Conservation (phyloP, 1,140 invertebrate species). For the Myzus persicae region DNA sequence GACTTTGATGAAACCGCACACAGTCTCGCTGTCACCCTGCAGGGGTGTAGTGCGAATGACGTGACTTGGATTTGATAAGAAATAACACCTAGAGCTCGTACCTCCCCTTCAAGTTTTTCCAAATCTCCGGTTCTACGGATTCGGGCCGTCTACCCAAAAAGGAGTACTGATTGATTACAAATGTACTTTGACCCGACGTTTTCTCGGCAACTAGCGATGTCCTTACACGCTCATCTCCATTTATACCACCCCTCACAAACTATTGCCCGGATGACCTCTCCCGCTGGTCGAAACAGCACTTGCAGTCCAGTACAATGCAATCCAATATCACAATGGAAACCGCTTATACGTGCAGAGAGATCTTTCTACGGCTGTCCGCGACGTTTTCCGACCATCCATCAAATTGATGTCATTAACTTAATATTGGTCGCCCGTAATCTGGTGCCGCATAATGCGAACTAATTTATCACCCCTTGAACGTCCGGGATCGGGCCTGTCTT, state of each 20-base stretch:
- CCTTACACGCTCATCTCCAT: conserved; percentile 18
- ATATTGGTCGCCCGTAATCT: not conserved
- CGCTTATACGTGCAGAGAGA: not conserved
- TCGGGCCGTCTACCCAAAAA: not conserved
- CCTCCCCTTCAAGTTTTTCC: conserved; percentile 17
- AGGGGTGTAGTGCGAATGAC: not conserved
- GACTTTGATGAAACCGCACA: not conserved
- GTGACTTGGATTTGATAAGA: conserved; percentile 25
- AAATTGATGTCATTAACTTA: conserved; percentile 19
- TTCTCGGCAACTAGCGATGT: not conserved
- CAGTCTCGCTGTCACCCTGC: not conserved
- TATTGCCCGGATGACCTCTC: not conserved
- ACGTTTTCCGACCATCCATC: conserved; percentile 16
- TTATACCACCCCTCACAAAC: not conserved
- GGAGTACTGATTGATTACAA: conserved; percentile 19
- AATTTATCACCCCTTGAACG: not conserved
- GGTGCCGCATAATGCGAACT: not conserved
- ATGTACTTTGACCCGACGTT: conserved; percentile 23
- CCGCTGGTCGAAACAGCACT: not conserved
- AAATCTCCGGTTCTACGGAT: not conserved
- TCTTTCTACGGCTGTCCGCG: conserved; percentile 6
- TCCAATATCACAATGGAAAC: conserved; percentile 19
- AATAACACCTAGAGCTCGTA: conserved; percentile 14
- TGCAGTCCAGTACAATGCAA: not conserved
- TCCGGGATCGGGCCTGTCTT: not conserved